Percentiles rank a stretch among this genome's conserved stretches.
Evolutionary conservation across 1,140 invertebrate species (phyloP).

Genomic region (Drosophila burlai): DNA sequence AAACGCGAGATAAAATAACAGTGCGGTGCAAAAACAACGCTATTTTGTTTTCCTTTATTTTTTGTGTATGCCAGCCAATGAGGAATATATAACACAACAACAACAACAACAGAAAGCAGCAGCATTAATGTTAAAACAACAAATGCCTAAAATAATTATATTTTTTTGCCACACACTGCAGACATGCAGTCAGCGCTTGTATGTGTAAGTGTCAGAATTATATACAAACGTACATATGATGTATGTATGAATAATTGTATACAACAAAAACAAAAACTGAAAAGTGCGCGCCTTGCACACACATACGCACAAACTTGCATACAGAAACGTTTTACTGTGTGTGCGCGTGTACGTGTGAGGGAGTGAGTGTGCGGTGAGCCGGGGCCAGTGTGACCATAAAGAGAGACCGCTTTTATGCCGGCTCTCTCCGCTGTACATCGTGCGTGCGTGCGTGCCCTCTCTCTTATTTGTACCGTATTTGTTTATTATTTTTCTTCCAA

Average conservation of each 20-base stretch:
- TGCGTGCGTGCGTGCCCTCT: conserved; percentile 7
- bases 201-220: conserved; percentile 44
- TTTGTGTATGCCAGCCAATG: conserved; percentile 3
- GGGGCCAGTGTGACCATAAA: conserved; percentile 64
- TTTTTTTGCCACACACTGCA: conserved; percentile 38
- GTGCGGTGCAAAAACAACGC: conserved; percentile 14
- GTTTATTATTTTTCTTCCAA: not conserved
- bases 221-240: conserved; percentile 12
- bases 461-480: conserved; percentile 2
- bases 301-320: conserved; percentile 24
- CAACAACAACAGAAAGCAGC: conserved; percentile 2
- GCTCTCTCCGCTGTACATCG: conserved; percentile 13
- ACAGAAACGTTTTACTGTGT: conserved; percentile 41
- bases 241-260: conserved; percentile 18
- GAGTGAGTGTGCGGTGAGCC: conserved; percentile 21
- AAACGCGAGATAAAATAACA: not conserved
- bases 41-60: conserved; percentile 21
- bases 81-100: conserved; percentile 21
- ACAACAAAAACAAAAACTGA: conserved; percentile 38
- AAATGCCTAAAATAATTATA: conserved; percentile 44
- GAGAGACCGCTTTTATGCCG: conserved; percentile 15
- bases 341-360: conserved; percentile 10
- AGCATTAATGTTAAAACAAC: conserved; percentile 33
- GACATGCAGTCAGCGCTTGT: conserved; percentile 51
- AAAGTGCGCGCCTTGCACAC: conserved; percentile 32